Evolutionary conservation across 2,888 invertebrate genomes (phyloP).

Genomic region (Phlogophora meticulosa): DNA sequence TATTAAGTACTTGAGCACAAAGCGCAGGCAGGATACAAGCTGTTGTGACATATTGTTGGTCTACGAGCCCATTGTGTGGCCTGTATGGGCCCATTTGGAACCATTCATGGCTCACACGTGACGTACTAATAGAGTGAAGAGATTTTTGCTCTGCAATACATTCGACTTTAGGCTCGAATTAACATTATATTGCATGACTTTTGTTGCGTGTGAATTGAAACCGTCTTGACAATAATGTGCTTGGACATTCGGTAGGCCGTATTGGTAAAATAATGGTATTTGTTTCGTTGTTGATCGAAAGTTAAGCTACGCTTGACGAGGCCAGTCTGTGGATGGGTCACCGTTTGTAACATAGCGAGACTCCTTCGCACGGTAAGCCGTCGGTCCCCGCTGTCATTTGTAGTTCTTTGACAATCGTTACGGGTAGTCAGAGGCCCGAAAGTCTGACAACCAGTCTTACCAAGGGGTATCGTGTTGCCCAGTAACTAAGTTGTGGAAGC

Average conservation of each 20-base stretch:
- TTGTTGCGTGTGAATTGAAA: not conserved
- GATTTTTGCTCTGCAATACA: conserved; percentile 52
- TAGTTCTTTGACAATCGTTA: too few species aligned
- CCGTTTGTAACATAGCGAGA: too few species aligned
- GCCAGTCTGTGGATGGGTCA: too few species aligned
- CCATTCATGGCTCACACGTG: conserved; percentile 63
- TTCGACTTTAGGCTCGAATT: conserved; percentile 25
- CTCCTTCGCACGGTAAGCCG: too few species aligned
- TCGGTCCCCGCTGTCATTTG: too few species aligned
- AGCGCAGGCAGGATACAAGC: conserved; percentile 73
- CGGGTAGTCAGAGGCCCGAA: too few species aligned
- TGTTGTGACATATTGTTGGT: conserved; percentile 67
- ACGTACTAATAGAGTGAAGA: conserved; percentile 37
- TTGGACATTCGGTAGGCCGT: not conserved
- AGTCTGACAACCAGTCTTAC: too few species aligned
- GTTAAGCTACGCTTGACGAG: too few species aligned
- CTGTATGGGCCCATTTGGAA: conserved; percentile 52
- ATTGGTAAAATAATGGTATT: too few species aligned
- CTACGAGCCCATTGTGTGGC: conserved; percentile 64
- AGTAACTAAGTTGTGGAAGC: too few species aligned
- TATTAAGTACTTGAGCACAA: conserved; percentile 59
- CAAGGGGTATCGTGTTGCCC: too few species aligned
- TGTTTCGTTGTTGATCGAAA: too few species aligned
- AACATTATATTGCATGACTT: not conserved
- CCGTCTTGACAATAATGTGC: not conserved